A percentile compares a stretch with the other conserved stretches of the same genome.
These are phyloP conservation scores for Cordilura impudica DNA, from an alignment of 2,888 invertebrate genomes.

Conservation along the genomic window DNA sequence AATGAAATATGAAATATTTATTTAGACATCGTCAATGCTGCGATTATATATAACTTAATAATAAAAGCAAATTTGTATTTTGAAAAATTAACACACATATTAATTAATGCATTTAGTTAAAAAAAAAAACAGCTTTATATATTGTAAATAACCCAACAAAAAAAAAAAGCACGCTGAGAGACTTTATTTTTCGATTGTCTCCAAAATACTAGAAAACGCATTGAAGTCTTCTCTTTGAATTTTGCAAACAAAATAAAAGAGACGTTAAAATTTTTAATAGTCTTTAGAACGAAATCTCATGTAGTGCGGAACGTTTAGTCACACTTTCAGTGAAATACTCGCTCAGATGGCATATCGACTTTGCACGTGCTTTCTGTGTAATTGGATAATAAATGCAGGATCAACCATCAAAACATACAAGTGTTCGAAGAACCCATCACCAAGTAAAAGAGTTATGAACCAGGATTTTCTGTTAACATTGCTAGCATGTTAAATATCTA, in stretches of 20 bases:
- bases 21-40: conserved; percentile 29
- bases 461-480: conserved; percentile 33
- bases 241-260: conserved; percentile 16
- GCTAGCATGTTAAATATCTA: conserved; percentile 18
- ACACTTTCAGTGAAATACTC: conserved; percentile 21
- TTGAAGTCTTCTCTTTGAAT: neutral
- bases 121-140: conserved; percentile 49
- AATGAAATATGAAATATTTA: conserved; percentile 50
- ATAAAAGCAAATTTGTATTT: conserved; percentile 56
- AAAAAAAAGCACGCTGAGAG: neutral
- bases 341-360: conserved; percentile 15
- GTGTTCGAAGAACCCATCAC: conserved; percentile 5
- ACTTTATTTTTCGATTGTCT: conserved; percentile 7
- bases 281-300: conserved; percentile 22
- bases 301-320: conserved; percentile 2
- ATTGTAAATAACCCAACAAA: conserved; percentile 57
- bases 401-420: conserved; percentile 39
- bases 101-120: conserved; percentile 44
- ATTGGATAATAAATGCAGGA: conserved; percentile 47
- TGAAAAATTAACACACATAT: conserved; percentile 47
- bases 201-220: neutral
- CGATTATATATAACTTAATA: conserved; percentile 51
- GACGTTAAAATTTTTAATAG: neutral
- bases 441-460: conserved; percentile 24
- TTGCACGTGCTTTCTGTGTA: conserved; percentile 62